Conservation (phyloP, 2,113 vertebrate genomes). For the Leptodactylus fuscus region DNA sequence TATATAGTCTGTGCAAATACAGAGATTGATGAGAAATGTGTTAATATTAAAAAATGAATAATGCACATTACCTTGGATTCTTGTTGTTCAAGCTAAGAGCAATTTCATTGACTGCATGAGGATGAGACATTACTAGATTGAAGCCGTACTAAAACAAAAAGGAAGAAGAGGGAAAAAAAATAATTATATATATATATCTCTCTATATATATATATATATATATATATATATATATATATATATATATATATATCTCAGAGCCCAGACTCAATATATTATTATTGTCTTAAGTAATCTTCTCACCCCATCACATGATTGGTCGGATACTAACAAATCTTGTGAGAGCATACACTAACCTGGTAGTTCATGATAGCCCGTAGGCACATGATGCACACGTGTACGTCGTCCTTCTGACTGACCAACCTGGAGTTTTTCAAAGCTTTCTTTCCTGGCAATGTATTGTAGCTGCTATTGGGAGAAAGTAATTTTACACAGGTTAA, state of each 20-base stretch:
- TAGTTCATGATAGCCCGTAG: conserved; percentile 98
- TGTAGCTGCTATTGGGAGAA: conserved; percentile 77
- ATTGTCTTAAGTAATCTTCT: too few relatives aligned
- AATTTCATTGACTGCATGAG: conserved; percentile 96
- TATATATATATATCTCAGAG: too few relatives aligned
- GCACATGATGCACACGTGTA: conserved; percentile 97
- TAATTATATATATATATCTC: too few relatives aligned
- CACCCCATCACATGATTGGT: too few relatives aligned
- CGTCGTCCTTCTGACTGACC: conserved; percentile 97
- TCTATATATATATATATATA: too few relatives aligned
- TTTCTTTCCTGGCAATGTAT: conserved; percentile 84
- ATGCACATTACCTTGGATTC: conserved; percentile 84
- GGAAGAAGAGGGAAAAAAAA: not conserved
- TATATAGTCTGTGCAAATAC: too few relatives aligned
- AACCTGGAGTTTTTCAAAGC: conserved; percentile 93
- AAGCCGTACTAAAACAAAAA: conserved; percentile 87
- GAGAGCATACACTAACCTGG: too few relatives aligned
- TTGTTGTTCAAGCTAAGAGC: conserved; percentile 98
- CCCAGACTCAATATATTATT: too few relatives aligned
- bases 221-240: too few relatives aligned
- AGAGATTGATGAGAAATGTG: too few relatives aligned
- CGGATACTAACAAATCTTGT: too few relatives aligned
- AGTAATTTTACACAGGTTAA: not conserved
- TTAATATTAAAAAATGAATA: not conserved
- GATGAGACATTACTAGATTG: conserved; percentile 98